Evolutionary conservation across 2,888 invertebrate genomes (phyloP), one percentile per base, ranked within the genome.

Genomic region (Drosophila birchii): DNA sequence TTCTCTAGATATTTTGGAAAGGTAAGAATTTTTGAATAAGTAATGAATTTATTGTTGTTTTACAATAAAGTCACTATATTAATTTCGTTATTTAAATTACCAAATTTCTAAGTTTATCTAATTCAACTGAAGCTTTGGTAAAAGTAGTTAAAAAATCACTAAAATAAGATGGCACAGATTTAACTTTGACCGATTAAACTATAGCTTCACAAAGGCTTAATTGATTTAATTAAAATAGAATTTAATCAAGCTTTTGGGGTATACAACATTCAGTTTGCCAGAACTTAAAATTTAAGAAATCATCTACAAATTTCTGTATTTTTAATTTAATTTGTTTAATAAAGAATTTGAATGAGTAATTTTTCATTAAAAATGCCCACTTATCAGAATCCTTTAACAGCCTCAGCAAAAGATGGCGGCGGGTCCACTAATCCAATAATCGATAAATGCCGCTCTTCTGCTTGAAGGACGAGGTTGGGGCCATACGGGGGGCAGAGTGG

Each of bases 341-440:
- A 12, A 0, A 7, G 5, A 14, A 23, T 32, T 32, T n/a, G 7
- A 2, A 2, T 45, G 14, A 7, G 12, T 49, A 32, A 34, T 20
- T 59, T 59, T 16, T 18, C 14, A 34, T 36, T 11, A 11, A 16
- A 32, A 32, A 62, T 39, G 14, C n/a, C 1, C 18, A 38, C 12
- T 3, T 26, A 8, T 39, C 9, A 9, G 39, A 3, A n/a, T 1
- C 39, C 39, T 39, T 39, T 39, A 39, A 39, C n/a, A n/a, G n/a
- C 39, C 39, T 1, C n/a, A 36, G 23, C 38, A 18, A 72, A 51
- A 56, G 34, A 38, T 63, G 56, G 34, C 36, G 54, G 49, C 58
- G 34, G 58, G 14, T 47, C 75, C 75, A 66, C 75, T 87, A 85
- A 87, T 85, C 82, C 82, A 89, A 86, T 85, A 86, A 86, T 86